Base-by-base conservation (phyloP, 2,113 vertebrate species). In the Taxidea taxus region DNA sequence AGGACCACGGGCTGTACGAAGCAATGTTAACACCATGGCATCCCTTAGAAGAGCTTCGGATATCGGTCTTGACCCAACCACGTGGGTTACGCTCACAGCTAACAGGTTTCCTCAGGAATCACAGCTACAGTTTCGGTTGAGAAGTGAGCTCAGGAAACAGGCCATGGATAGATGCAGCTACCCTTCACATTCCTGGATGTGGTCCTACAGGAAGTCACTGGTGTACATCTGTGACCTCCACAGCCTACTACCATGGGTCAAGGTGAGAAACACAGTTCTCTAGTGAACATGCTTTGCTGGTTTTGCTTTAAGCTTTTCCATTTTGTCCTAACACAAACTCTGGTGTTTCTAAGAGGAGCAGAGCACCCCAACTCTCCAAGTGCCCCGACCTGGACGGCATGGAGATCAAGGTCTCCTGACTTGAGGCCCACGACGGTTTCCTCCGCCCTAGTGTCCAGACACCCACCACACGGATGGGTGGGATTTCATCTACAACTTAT, bases 31-130 rank as follows among this genome's bases (percentile, higher is more conserved):
- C 42, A 27, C 23, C 23, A 74, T 14, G 42, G 13, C 39, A 34
- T 54, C 80, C 21, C 83, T 87, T 54, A 37, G 23, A 20, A 80
- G 97, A 72, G 2, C 51, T 82, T n/a, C 39, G 88, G 91, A 89
- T 84, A 70, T 96, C 90, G 75, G 87, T 81, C 34, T 88, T 77
- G 88, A 74, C 70, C 62, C 97, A n/a, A n/a, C n/a, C 88, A 68
- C 84, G 44, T 95, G 18, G 34, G 34, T 66, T 58, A 29, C 27
- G 8, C 37, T 68, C 70, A 51, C 23, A 87, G n/a, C 7, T 60
- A 60, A 0, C 3, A 31, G 54, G 13, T 37, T 93, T 75, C 39
- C 42, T 80, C 91, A 42, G 51, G 16, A 94, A 39, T 66, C 7
- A 31, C 11, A 78, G 66, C 3, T 77, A 84, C 23, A 78, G 14